Evolutionary conservation across 2,797 vertebrate species (phyloP), one percentile per base, ranked within the genome.

Genomic region (Pelodytes ibericus): DNA sequence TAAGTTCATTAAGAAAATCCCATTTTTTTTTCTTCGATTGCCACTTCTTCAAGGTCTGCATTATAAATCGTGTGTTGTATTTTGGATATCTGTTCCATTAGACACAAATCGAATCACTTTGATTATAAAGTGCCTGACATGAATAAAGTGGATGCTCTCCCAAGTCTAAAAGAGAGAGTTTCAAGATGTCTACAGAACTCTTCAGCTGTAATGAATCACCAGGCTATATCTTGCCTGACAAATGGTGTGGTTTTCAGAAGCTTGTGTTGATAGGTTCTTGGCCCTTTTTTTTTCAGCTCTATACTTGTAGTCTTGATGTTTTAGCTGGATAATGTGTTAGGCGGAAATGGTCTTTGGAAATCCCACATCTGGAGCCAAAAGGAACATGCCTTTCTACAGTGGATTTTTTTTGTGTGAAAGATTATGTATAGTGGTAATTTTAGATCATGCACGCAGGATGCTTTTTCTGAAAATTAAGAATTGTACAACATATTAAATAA

Each of bases 211-310:
- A 53, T 65, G 29, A 25, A 65, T 77, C 67, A 58, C 26, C 68
- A 25, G n/a, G 64, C 41, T 39, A 29, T 62, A 62, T 31, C 60
- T 25, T 22, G 18, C 57, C 57, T 75, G 72, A 61, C 74, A 24
- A 61, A 56, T 36, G 44, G 47, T 20, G 31, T 44, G 68, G 61
- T 77, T 77, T 77, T 27, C 68, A 65, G 75, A 72, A 71, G 75
- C 75, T 20, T 25, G 22, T 63, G 60, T 26, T 73, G 60, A 73
- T 64, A 72, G 44, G 20, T 53, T 72, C 39, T 63, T 63, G 60
- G 41, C 60, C n/a, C 26, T 25, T 39, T 20, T 62, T 18, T 26
- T 26, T 56, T 25, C 63, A 47, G n/a, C 29, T 51, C 6, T 25
- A 11, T 56, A 22, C 44, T 8, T 49, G 61, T 36, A 51, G 49